Conservation (phyloP, 2,113 vertebrate genomes). For the Nothoprocta pentlandii region DNA sequence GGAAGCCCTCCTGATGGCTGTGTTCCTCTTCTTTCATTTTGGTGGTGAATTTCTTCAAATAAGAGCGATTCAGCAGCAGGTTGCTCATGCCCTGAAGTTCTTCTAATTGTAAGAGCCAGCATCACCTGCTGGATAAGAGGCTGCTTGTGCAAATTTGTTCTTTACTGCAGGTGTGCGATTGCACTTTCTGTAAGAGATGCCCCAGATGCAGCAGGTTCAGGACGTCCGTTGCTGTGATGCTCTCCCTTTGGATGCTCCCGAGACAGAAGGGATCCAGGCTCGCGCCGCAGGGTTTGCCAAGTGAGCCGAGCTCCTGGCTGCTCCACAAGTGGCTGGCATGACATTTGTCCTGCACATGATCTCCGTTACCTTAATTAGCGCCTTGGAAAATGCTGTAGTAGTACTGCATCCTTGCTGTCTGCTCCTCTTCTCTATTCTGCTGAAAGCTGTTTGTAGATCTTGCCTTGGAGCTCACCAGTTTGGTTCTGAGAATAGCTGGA, state of each 20-base stretch:
- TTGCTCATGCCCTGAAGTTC: not conserved
- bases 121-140: not conserved
- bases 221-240: not conserved
- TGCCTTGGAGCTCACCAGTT: not conserved
- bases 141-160: not conserved
- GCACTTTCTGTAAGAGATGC: not conserved
- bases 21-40: not conserved
- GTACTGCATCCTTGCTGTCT: rapidly evolving
- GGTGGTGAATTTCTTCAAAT: not conserved
- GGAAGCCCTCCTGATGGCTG: not conserved
- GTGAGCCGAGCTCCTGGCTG: not conserved
- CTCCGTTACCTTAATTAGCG: not conserved
- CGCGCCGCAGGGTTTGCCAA: not conserved
- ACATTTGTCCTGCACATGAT: not conserved
- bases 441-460: not conserved
- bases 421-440: not conserved
- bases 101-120: not conserved
- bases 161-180: not conserved
- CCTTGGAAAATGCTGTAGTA: not conserved
- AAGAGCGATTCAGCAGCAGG: not conserved
- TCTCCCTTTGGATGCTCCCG: not conserved
- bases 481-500: not conserved
- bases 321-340: not conserved
- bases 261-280: not conserved
- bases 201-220: not conserved